These are phyloP conservation scores for Leptopterna dolabrata DNA, from an alignment of 2,888 invertebrate genomes.

Conservation along the genomic window DNA sequence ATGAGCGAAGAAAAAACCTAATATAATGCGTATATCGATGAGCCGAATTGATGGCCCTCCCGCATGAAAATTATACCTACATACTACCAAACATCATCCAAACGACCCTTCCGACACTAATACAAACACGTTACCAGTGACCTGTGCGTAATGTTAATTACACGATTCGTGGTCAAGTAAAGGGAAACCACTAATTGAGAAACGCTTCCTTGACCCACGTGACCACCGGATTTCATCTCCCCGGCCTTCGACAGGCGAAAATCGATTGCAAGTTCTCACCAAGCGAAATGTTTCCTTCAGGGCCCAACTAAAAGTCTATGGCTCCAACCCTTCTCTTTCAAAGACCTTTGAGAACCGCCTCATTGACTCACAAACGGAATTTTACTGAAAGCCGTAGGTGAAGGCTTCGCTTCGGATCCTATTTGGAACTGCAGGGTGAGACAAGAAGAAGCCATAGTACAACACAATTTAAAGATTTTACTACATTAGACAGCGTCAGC, in stretches of 20 bases:
- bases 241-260: not conserved
- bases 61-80: too few relatives aligned
- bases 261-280: not conserved
- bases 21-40: too few relatives aligned
- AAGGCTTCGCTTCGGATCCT: not conserved
- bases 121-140: too few relatives aligned
- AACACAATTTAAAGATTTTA: not conserved
- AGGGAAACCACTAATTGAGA: not conserved
- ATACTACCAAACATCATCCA: too few relatives aligned
- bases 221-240: not conserved
- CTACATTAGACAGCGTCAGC: too few relatives aligned
- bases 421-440: not conserved
- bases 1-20: too few relatives aligned
- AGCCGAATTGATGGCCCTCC: too few relatives aligned
- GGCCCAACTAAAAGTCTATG: too few relatives aligned
- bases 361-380: not conserved
- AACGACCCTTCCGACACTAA: too few relatives aligned
- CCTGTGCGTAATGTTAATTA: too few relatives aligned
- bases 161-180: not conserved
- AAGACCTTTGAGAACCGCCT: not conserved
- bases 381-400: not conserved
- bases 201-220: not conserved
- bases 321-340: too few relatives aligned
- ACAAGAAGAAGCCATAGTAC: not conserved
- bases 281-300: not conserved